These are phyloP conservation scores for Macroteleia sp. DNA, from an alignment of 2,888 invertebrate genomes.

Conservation along the genomic window DNA sequence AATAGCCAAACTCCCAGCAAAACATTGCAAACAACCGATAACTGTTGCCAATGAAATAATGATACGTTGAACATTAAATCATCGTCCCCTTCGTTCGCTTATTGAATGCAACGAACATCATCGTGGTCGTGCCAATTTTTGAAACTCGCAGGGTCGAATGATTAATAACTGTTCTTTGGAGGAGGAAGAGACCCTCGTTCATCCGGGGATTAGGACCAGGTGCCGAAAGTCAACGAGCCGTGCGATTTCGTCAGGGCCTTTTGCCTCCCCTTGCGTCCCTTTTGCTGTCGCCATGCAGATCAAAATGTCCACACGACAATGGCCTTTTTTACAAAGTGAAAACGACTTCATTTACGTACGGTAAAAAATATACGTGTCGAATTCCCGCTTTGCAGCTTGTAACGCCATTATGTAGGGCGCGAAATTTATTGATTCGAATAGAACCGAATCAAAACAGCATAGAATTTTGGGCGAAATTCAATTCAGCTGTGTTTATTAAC, in stretches of 20 bases:
- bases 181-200: conserved; percentile 36
- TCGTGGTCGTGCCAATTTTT: conserved; percentile 50
- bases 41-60: conserved; percentile 44
- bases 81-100: conserved; percentile 11
- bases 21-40: conserved; percentile 10
- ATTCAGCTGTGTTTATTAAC: too few relatives aligned
- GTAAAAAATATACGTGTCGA: conserved; percentile 26
- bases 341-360: conserved; percentile 50
- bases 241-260: conserved; percentile 42
- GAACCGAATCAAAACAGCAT: too few relatives aligned
- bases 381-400: conserved; percentile 37
- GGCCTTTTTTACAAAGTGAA: conserved; percentile 49
- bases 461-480: too few relatives aligned
- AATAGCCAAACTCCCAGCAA: background rate
- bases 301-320: conserved; percentile 48
- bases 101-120: conserved; percentile 36
- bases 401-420: conserved; percentile 22
- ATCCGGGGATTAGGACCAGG: conserved; percentile 61
- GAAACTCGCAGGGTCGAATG: conserved; percentile 41
- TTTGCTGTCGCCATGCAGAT: conserved; percentile 36
- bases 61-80: conserved; percentile 42
- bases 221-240: conserved; percentile 63
- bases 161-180: conserved; percentile 46
- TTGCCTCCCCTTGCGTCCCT: conserved; percentile 2
- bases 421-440: conserved; percentile 14